A percentile compares a stretch with the other conserved stretches of the same genome.
phyloP scores from a whole-genome alignment of 2,113 vertebrate genomes.

The Thalassoma bifasciatum region DNA sequence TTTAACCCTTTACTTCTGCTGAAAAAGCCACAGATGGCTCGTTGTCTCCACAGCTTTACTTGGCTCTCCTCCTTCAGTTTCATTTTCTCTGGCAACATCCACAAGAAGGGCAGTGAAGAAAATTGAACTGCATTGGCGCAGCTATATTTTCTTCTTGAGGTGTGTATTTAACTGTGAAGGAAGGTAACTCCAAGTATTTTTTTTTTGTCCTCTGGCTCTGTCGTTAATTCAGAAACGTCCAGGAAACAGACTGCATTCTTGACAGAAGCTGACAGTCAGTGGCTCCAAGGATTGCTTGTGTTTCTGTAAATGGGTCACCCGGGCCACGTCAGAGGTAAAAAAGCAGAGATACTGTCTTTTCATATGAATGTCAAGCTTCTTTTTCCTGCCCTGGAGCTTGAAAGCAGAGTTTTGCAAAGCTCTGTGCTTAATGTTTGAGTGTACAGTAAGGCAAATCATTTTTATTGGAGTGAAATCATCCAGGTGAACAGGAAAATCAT shows the following conservation, averaged over 20 bases:
- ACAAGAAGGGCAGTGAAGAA: neutral
- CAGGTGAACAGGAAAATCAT: slow-evolving; percentile 52
- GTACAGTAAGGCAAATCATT: neutral
- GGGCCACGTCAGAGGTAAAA: slow-evolving; percentile 36
- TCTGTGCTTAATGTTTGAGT: neutral
- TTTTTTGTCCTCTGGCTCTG: slow-evolving; percentile 46
- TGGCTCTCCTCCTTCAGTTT: neutral
- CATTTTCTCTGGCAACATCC: neutral
- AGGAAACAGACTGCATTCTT: slow-evolving; percentile 77
- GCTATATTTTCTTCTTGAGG: neutral
- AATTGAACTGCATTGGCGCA: neutral
- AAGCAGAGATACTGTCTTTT: slow-evolving; percentile 11
- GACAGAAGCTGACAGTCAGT: slow-evolving; percentile 63
- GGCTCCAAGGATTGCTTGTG: slow-evolving; percentile 66
- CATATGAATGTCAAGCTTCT: neutral
- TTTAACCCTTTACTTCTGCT: slow-evolving; percentile 5
- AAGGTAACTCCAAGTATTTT: slow-evolving; percentile 29
- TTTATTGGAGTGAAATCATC: neutral
- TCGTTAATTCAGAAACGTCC: slow-evolving; percentile 50
- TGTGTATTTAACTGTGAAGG: slow-evolving; percentile 14
- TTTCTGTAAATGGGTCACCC: slow-evolving; percentile 66
- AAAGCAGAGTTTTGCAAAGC: slow-evolving; percentile 2
- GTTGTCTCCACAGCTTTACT: neutral
- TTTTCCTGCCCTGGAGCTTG: neutral
- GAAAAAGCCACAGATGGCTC: slow-evolving; percentile 35